Percentiles rank a stretch among this genome's conserved stretches.
These are phyloP conservation scores for Micronycteris hirsuta DNA, from an alignment of 2,113 vertebrate species.

Conservation along the genomic window DNA sequence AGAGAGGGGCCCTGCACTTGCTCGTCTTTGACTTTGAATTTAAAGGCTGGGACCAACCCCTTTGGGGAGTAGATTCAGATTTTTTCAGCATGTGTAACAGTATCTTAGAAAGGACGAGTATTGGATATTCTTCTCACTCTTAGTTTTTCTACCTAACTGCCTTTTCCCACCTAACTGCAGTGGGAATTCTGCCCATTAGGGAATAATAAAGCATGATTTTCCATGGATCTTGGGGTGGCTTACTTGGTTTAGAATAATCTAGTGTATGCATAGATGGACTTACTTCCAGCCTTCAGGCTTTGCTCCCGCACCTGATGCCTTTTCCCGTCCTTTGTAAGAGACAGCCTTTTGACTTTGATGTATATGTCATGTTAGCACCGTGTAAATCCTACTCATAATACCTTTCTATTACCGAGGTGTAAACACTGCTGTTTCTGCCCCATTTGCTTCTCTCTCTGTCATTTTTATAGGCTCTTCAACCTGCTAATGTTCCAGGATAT, in stretches of 20 bases:
- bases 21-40: neutral
- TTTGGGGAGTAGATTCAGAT: neutral
- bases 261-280: neutral
- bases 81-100: neutral
- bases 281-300: conserved; percentile 5
- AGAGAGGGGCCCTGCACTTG: neutral
- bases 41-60: neutral
- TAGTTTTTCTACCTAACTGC: neutral
- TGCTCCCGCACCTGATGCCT: neutral
- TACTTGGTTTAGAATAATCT: neutral
- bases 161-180: neutral
- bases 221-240: neutral
- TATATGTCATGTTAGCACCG: neutral
- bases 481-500: conserved; percentile 41
- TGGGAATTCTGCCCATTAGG: neutral
- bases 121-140: neutral
- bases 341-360: neutral
- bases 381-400: conserved; percentile 14
- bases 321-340: conserved; percentile 48
- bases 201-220: neutral
- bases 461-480: conserved; percentile 44
- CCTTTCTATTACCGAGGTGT: conserved; percentile 41
- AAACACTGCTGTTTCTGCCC: conserved; percentile 32
- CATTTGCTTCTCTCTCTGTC: conserved; percentile 19
- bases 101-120: neutral